Evolutionary conservation across 2,113 vertebrate species (phyloP).

Genomic region (Trematomus loennbergii): DNA sequence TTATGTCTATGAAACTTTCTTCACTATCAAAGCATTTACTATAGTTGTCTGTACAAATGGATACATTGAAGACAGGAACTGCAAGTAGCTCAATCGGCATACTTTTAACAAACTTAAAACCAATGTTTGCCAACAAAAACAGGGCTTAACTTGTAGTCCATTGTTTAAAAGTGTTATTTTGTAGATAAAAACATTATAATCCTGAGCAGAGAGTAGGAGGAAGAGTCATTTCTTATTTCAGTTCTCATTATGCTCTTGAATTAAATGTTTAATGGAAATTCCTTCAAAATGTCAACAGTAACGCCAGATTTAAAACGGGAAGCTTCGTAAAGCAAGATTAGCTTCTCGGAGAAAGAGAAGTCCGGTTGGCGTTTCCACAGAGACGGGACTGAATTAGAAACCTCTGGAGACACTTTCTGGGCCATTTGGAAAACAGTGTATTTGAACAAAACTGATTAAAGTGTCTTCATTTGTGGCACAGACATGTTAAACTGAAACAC

Average conservation of each 20-base stretch:
- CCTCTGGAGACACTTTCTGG: constrained; percentile 23
- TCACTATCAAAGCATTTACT: neutral
- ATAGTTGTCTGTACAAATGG: neutral
- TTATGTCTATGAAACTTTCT: neutral
- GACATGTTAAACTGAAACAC: neutral
- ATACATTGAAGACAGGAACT: neutral
- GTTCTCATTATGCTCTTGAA: constrained; percentile 2
- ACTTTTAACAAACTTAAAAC: neutral
- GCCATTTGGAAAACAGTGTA: constrained; percentile 22
- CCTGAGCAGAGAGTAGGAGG: neutral
- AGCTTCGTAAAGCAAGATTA: constrained; percentile 34
- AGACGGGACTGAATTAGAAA: constrained; percentile 29
- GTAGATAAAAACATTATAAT: constrained; percentile 15
- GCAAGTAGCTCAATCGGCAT: neutral
- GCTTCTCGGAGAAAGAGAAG: constrained; percentile 23
- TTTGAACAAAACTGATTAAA: constrained; percentile 37
- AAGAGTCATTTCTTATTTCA: neutral
- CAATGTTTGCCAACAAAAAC: neutral
- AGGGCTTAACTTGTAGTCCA: neutral
- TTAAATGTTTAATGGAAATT: constrained; percentile 21
- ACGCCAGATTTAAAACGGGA: constrained; percentile 16
- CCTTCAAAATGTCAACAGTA: constrained; percentile 11
- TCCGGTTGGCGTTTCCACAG: neutral
- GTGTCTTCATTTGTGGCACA: constrained; percentile 4
- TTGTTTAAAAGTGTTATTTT: constrained; percentile 8